Conservation (phyloP, 2,888 invertebrate genomes). For the Bellardia bayeri region DNA sequence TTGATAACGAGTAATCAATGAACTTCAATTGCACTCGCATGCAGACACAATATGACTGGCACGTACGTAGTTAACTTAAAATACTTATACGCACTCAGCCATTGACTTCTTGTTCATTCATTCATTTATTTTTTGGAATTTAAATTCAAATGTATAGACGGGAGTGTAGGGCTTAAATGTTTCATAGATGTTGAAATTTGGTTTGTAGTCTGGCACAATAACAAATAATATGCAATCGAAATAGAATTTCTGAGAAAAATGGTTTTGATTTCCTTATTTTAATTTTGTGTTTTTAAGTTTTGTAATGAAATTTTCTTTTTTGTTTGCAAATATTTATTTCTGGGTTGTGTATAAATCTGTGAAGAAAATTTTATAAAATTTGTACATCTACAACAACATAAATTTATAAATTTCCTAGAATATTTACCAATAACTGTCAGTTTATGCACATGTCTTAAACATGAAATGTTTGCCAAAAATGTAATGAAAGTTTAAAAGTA, state of each 20-base stretch:
- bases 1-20: slow-evolving; percentile 29
- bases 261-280: too few relatives aligned
- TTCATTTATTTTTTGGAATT: not conserved
- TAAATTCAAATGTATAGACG: not conserved
- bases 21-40: slow-evolving; percentile 13
- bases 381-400: not conserved
- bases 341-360: not conserved
- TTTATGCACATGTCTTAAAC: not conserved
- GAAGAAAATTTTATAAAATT: not conserved
- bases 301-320: not conserved
- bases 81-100: not conserved
- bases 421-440: not conserved
- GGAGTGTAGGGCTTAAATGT: not conserved
- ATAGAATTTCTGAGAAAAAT: not conserved
- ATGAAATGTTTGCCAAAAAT: not conserved
- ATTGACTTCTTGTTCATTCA: not conserved
- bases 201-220: not conserved
- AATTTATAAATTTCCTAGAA: not conserved
- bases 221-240: not conserved
- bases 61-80: too few relatives aligned
- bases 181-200: not conserved
- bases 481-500: not conserved
- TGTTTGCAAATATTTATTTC: not conserved
- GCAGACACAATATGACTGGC: too few relatives aligned
- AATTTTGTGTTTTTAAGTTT: too few relatives aligned